These are phyloP conservation scores for Ligdia adustata DNA, from an alignment of 2,888 invertebrate genomes.

Conservation along the genomic window DNA sequence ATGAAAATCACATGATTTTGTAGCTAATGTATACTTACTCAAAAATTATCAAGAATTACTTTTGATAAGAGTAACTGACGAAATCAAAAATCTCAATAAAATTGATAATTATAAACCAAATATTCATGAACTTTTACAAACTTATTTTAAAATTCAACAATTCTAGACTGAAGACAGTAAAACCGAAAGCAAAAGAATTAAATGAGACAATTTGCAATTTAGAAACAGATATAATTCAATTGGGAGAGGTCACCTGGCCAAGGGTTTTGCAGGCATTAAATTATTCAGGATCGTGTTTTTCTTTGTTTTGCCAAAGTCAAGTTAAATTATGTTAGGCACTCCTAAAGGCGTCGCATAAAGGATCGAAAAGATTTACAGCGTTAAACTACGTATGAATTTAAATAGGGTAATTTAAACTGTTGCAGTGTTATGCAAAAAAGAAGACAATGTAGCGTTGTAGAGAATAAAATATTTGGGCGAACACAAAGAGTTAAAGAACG, in stretches of 20 bases:
- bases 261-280: slow-evolving; percentile 52
- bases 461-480: slow-evolving; percentile 13
- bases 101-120: no score
- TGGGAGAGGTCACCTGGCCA: slow-evolving; percentile 41
- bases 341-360: slow-evolving; percentile 28
- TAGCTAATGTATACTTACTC: not conserved
- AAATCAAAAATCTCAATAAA: no score
- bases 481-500: slow-evolving; percentile 17
- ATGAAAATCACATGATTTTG: not conserved
- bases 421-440: slow-evolving; percentile 36
- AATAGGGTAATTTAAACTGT: slow-evolving; percentile 38
- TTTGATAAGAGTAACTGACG: not conserved
- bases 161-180: slow-evolving; percentile 16
- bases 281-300: slow-evolving; percentile 54
- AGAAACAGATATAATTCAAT: slow-evolving; percentile 59
- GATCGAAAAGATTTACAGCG: slow-evolving; percentile 29
- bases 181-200: slow-evolving; percentile 30
- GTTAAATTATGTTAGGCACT: slow-evolving; percentile 28
- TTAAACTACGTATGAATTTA: slow-evolving; percentile 51
- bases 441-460: slow-evolving; percentile 22
- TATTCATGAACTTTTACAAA: slow-evolving; percentile 1
- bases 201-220: slow-evolving; percentile 63
- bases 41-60: no score
- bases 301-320: slow-evolving; percentile 51
- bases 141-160: slow-evolving; percentile 13